Evolutionary conservation across 2,113 vertebrate species (phyloP).

Genomic region (Tragelaphus scriptus): DNA sequence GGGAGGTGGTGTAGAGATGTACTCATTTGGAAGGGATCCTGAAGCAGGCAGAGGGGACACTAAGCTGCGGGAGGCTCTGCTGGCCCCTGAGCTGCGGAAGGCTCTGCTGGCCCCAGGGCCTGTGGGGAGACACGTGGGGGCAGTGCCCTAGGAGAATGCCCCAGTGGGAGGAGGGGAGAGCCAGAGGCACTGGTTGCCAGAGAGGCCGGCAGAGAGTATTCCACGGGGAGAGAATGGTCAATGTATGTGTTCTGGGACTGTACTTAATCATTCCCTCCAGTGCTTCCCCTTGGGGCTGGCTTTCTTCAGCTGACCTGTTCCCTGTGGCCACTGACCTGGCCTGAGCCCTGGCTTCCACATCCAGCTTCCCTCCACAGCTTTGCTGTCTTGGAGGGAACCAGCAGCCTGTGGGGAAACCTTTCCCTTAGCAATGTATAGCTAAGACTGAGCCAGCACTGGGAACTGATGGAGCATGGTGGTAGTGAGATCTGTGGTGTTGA

Average conservation of each 20-base stretch:
- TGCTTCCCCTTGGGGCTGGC: not conserved
- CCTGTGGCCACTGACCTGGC: not conserved
- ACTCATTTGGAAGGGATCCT: not conserved
- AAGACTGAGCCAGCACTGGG: not conserved
- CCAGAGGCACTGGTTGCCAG: not conserved
- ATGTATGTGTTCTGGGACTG: not conserved
- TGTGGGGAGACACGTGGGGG: not conserved
- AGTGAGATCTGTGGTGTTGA: no score
- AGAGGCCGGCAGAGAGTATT: not conserved
- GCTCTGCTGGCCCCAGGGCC: not conserved
- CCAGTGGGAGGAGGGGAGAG: not conserved
- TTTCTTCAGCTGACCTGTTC: not conserved
- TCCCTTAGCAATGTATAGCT: not conserved
- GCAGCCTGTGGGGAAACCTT: not conserved
- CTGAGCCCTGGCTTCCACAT: not conserved
- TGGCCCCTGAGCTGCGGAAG: not conserved
- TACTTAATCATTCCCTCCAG: not conserved
- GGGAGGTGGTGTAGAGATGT: accelerated
- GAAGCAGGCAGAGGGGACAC: accelerated
- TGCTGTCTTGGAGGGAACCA: not conserved
- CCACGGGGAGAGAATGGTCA: not conserved
- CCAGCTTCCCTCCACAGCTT: not conserved
- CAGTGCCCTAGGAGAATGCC: slow-evolving; percentile 20
- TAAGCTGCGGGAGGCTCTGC: not conserved
- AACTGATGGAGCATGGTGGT: not conserved